phyloP scores from a whole-genome alignment of 92 coral and sea anemone genomes.

The Zoanthus sansibaricus region DNA sequence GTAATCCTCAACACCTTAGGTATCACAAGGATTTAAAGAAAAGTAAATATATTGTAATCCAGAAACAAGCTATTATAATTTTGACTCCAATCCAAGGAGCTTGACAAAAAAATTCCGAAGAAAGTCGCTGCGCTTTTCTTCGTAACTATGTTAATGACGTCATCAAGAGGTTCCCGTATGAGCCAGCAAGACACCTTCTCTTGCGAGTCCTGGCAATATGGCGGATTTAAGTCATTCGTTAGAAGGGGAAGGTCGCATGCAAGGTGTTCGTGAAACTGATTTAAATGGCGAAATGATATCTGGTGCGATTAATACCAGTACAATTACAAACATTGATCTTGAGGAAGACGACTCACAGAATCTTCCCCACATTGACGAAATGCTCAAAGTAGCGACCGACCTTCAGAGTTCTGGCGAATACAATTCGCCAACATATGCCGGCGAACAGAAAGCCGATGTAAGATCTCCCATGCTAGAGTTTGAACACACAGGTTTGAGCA shows the following conservation, averaged over 20 bases:
- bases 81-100: no score
- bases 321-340: constrained; percentile 85
- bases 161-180: constrained; percentile 45
- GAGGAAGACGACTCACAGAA: constrained; percentile 81
- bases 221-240: constrained; percentile 61
- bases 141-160: constrained; percentile 12
- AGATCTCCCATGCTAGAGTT: constrained; percentile 82
- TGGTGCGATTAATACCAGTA: constrained; percentile 89
- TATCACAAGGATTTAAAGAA: no score
- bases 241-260: constrained; percentile 25
- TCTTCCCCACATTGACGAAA: constrained; percentile 97
- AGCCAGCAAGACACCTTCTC: constrained; percentile 32
- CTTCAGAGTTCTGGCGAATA: constrained; percentile 81
- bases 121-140: no score
- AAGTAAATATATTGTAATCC: no score
- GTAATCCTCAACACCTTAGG: no score
- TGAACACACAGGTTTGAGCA: constrained; percentile 75
- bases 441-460: constrained; percentile 64
- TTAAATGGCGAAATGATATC: constrained; percentile 94
- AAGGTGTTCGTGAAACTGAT: constrained; percentile 91
- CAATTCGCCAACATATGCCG: constrained; percentile 56
- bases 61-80: no score
- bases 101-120: no score
- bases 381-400: constrained; percentile 98
- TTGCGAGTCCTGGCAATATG: constrained; percentile 51